Conservation (phyloP, 2,888 invertebrate genomes). For the Sepiola atlantica region DNA sequence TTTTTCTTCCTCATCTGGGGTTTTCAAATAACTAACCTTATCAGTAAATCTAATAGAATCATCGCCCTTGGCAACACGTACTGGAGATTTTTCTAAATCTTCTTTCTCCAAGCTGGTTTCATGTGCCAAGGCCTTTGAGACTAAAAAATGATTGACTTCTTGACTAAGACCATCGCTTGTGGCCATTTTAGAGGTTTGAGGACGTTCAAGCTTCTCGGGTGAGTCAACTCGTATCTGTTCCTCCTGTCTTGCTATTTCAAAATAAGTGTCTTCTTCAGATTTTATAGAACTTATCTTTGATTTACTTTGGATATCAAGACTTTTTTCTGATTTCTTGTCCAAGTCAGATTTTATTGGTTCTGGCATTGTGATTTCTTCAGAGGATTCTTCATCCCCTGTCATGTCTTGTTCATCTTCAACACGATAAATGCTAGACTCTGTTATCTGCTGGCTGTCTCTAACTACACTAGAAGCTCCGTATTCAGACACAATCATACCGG, state of each 20-base stretch:
- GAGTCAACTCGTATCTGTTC: background rate
- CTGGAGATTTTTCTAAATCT: background rate
- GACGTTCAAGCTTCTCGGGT: constrained; percentile 38
- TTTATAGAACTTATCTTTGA: constrained; percentile 19
- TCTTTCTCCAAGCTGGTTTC: constrained; percentile 36
- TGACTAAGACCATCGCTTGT: constrained; percentile 44
- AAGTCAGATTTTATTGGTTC: background rate
- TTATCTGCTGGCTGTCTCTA: background rate
- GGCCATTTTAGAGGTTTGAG: constrained; percentile 9
- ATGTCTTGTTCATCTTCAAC: constrained; percentile 40
- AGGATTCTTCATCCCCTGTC: constrained; percentile 39
- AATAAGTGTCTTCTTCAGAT: constrained; percentile 40
- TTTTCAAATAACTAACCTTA: background rate
- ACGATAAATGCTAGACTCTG: background rate
- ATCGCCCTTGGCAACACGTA: constrained; percentile 44
- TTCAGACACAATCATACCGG: background rate
- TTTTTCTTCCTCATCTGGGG: background rate
- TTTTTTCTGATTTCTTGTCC: constrained; percentile 37
- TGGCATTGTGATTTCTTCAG: background rate
- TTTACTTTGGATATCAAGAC: constrained; percentile 6
- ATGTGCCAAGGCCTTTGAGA: constrained; percentile 44
- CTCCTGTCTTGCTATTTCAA: constrained; percentile 39
- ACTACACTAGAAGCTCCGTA: constrained; percentile 12
- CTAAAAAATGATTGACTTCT: constrained; percentile 40
- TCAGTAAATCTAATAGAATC: constrained; percentile 23